Conservation (phyloP, 2,888 invertebrate genomes). For the Microplitis manilae region DNA sequence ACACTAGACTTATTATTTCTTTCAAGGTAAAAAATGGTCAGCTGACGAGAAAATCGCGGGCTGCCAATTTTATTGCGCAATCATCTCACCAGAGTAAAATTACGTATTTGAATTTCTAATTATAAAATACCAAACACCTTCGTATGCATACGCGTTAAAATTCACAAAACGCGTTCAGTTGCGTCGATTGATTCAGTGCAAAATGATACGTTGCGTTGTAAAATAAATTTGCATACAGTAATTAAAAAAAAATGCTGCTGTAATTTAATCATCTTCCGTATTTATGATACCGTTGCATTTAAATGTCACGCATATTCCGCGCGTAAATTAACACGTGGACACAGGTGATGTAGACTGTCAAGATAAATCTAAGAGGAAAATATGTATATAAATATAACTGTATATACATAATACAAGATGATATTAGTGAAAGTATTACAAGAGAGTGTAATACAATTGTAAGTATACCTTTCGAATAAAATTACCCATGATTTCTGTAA, state of each 20-base stretch:
- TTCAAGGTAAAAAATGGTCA: conserved; percentile 38
- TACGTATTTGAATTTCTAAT: conserved; percentile 39
- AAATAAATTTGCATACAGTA: not conserved
- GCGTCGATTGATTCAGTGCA: not conserved
- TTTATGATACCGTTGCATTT: conserved; percentile 2
- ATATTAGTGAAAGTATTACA: not conserved
- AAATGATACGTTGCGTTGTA: not conserved
- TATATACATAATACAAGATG: not conserved
- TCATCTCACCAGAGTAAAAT: conserved; percentile 21
- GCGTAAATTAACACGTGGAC: conserved; percentile 33
- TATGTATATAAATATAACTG: not conserved
- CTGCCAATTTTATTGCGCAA: conserved; percentile 37
- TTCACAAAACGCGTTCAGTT: not conserved
- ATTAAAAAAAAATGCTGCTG: not conserved
- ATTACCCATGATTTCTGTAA: conserved; percentile 60
- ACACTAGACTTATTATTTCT: conserved; percentile 32
- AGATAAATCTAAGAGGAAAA: not conserved
- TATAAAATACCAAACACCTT: conserved; percentile 32
- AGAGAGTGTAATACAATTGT: not conserved
- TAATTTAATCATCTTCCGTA: not conserved
- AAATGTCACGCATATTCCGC: conserved; percentile 6
- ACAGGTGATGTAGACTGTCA: conserved; percentile 2
- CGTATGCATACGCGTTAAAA: not conserved
- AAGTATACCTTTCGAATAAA: conserved; percentile 55
- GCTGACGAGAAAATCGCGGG: conserved; percentile 36